Evolutionary conservation across 2,888 invertebrate species (phyloP).

Genomic region (Acronicta alni): DNA sequence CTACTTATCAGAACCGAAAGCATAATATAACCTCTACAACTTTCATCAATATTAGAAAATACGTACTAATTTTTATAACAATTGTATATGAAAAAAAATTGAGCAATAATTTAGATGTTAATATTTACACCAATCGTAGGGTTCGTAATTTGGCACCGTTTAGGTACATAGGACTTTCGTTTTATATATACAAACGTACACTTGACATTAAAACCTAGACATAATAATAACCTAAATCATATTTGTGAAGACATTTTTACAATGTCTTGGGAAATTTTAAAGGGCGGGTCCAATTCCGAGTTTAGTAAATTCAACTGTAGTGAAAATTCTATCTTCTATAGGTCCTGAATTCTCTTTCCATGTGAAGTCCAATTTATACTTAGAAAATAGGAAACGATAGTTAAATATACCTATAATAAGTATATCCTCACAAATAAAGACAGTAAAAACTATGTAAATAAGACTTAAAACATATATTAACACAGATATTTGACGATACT

Average conservation of each 20-base stretch:
- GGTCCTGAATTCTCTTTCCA: too few relatives aligned
- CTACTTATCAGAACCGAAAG: constrained; percentile 6
- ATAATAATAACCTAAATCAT: constrained; percentile 28
- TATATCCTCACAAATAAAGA: constrained; percentile 32
- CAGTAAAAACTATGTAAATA: constrained; percentile 62
- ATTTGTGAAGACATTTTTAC: constrained; percentile 28
- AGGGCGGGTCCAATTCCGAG: background rate
- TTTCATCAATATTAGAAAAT: background rate
- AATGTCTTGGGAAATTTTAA: background rate
- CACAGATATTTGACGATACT: constrained; percentile 85
- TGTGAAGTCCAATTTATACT: too few relatives aligned
- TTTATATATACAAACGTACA: constrained; percentile 73
- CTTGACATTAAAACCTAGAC: constrained; percentile 45
- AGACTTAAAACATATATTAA: constrained; percentile 74
- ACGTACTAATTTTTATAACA: constrained; percentile 17
- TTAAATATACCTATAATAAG: background rate
- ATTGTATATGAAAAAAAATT: constrained; percentile 58
- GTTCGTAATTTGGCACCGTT: constrained; percentile 78
- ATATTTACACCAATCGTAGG: constrained; percentile 67
- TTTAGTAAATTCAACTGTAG: background rate
- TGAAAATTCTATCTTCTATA: background rate
- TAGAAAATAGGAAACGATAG: too few relatives aligned
- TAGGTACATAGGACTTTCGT: constrained; percentile 83
- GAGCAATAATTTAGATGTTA: constrained; percentile 72
- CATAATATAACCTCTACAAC: constrained; percentile 1